Conservation (phyloP, 2,113 vertebrate genomes). For the Psophia crepitans region DNA sequence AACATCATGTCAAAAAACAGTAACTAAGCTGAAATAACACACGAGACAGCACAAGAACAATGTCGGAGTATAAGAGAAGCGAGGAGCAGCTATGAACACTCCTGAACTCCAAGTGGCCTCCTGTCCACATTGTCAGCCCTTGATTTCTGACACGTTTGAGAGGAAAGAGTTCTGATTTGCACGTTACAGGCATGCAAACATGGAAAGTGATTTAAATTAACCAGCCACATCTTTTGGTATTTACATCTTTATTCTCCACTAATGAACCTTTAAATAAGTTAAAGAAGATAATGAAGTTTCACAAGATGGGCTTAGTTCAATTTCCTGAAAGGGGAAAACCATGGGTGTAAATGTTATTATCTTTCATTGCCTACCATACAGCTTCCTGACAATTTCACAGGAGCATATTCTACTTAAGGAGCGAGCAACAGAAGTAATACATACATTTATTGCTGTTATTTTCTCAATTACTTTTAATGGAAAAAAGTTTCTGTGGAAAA, state of each 20-base stretch:
- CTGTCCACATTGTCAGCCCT: neutral
- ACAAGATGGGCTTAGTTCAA: neutral
- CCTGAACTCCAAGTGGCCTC: neutral
- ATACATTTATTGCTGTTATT: neutral
- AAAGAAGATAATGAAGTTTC: neutral
- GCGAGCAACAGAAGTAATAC: neutral
- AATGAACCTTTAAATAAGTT: neutral
- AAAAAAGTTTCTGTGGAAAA: neutral
- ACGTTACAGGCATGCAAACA: neutral
- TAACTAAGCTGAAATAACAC: neutral
- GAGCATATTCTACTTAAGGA: neutral
- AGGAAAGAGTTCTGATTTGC: neutral
- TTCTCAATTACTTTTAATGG: neutral
- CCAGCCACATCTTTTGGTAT: neutral
- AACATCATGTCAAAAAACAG: neutral
- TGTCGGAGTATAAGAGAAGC: neutral
- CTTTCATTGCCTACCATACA: neutral
- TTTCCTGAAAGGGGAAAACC: neutral
- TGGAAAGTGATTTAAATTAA: neutral
- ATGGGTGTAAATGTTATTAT: neutral
- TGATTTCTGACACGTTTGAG: neutral
- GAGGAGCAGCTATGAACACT: neutral
- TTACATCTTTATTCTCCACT: neutral
- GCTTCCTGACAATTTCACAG: neutral
- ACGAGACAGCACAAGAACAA: neutral